Base-by-base conservation (phyloP, 53 echinoderm and acorn worm species). In the Patiria pectinifera region DNA sequence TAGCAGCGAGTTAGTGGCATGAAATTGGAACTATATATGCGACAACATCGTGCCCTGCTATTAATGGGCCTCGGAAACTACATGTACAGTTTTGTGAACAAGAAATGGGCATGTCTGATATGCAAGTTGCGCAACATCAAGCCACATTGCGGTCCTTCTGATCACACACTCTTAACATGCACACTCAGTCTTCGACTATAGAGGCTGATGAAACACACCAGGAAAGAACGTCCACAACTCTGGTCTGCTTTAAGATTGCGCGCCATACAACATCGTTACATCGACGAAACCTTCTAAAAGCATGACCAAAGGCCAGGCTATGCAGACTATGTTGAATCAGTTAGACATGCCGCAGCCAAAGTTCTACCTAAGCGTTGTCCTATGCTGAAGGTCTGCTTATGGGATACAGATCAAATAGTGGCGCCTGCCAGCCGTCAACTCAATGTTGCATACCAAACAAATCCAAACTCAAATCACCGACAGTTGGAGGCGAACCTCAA, bases 321-420 rank as follows among this genome's bases (percentile, higher is more conserved):
- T 13, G 49, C 72, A 53, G 74, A 35, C 16, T 91, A 71, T 60
- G 84, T 74, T 71, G 91, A 91, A 91, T 91, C 82, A 35, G 82
- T 82, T 70, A 91, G 70, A 82, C 69, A 82, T 22, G 71, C 82
- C 47, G 82, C 89, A 21, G 79, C 91, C 80, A 91, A 45, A 91
- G 69, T 91, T 80, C 70, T 91, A 91, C 82, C 91, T 47, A 80
- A 62, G 90, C 90, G 63, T 62, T 69, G 81, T 45, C 63, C 78
- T 43, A 35, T 47, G 81, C 90, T 44, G 62, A 90, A 63, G 43
- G 80, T 78, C 18, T 77, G 61, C 45, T 66, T 90, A 80, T 90
- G 90, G 82, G 81, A 90, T 66, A 81, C 80, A 79, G 91, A 91
- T 69, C 70, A 81, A 26, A 82, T 81, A 62, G 91, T 81, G 62